phyloP scores from a whole-genome alignment of 1,140 invertebrate genomes.

The Lepidurus apus region DNA sequence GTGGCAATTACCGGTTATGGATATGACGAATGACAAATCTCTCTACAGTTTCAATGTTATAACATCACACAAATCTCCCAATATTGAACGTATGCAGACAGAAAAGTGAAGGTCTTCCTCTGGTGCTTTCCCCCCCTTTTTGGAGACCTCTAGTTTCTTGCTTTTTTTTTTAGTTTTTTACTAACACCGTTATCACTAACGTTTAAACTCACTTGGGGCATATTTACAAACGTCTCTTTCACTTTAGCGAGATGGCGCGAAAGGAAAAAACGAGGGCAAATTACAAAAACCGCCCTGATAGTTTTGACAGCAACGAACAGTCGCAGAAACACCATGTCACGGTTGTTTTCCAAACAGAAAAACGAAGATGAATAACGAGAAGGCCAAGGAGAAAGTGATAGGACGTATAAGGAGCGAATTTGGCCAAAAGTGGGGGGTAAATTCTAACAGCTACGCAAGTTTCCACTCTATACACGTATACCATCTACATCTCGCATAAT shows the following conservation, averaged over 20 bases:
- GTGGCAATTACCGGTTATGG: slow-evolving; percentile 13
- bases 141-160: not conserved
- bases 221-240: not conserved
- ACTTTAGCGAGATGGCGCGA: not conserved
- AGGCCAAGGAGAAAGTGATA: slow-evolving; percentile 1
- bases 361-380: not conserved
- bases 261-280: not conserved
- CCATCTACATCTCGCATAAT: slow-evolving; percentile 7
- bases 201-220: slow-evolving; percentile 8
- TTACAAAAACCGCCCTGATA: not conserved
- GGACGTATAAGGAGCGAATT: not conserved
- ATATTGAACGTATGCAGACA: not conserved
- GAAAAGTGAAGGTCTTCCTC: not conserved
- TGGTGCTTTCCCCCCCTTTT: not conserved
- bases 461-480: not conserved
- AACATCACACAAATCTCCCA: slow-evolving; percentile 2
- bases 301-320: not conserved
- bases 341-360: not conserved
- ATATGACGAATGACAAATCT: not conserved
- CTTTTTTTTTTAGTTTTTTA: not conserved
- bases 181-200: slow-evolving; percentile 10
- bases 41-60: not conserved
- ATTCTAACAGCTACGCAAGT: not conserved
- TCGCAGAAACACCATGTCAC: not conserved
- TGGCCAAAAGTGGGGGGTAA: not conserved